Evolutionary conservation across 1,140 invertebrate species (phyloP).

Genomic region (Wasmannia auropunctata): DNA sequence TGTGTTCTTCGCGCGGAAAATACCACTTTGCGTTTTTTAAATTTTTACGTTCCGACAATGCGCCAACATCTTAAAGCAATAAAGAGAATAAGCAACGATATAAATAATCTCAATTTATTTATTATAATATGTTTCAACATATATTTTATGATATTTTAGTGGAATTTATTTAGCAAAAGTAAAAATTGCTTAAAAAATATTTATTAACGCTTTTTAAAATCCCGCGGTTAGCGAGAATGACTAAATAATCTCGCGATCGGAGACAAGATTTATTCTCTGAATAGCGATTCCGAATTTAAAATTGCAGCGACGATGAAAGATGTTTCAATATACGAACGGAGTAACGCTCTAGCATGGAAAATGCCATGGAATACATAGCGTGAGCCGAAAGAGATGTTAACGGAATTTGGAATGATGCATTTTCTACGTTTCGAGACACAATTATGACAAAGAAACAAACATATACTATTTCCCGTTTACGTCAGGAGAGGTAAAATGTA

Average conservation of each 20-base stretch:
- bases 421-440: neutral
- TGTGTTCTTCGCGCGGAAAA: neutral
- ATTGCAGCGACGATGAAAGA: constrained; percentile 41
- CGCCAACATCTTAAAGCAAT: neutral
- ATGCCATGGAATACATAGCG: constrained; percentile 12
- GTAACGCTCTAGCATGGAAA: neutral
- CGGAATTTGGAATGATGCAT: constrained; percentile 26
- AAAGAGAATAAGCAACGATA: neutral
- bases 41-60: neutral
- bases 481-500: constrained; percentile 32
- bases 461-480: constrained; percentile 29
- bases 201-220: constrained; percentile 4
- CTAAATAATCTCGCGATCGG: constrained; percentile 4
- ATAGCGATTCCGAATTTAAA: constrained; percentile 46
- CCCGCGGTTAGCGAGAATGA: neutral
- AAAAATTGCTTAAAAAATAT: too few relatives aligned
- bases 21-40: neutral
- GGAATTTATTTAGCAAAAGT: too few relatives aligned
- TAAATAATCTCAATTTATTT: neutral
- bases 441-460: constrained; percentile 53
- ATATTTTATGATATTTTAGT: neutral
- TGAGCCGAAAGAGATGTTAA: constrained; percentile 8
- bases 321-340: constrained; percentile 33
- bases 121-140: neutral
- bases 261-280: constrained; percentile 43